Conservation (phyloP, 1,140 invertebrate species). For the Phymastichus coffea region DNA sequence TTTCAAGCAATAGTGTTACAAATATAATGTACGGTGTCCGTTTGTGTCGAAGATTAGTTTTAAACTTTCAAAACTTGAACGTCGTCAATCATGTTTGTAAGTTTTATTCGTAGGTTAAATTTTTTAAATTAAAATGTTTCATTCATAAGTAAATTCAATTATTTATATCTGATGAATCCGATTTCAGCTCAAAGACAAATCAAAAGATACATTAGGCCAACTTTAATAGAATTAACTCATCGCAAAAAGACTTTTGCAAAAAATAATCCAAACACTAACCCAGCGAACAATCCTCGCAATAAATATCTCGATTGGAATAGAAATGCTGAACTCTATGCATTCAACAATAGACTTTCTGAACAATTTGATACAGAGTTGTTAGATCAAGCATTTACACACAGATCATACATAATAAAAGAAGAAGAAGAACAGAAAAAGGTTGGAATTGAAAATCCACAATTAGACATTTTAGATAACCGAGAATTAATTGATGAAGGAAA, state of each 20-base stretch:
- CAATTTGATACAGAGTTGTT: conserved; percentile 72
- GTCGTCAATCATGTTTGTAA: conserved; percentile 28
- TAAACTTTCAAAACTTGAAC: neutral
- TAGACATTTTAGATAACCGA: conserved; percentile 68
- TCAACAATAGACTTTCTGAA: conserved; percentile 83
- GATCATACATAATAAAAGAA: conserved; percentile 76
- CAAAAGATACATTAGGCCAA: conserved; percentile 61
- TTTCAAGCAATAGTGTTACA: neutral
- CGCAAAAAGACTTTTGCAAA: conserved; percentile 45
- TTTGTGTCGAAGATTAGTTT: conserved; percentile 11
- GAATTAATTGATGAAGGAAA: conserved; percentile 69
- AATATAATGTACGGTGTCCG: conserved; percentile 31
- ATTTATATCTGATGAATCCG: neutral
- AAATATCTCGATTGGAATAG: conserved; percentile 84
- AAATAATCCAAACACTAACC: conserved; percentile 12
- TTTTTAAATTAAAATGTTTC: neutral
- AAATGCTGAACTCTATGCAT: conserved; percentile 83
- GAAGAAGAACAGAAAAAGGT: conserved; percentile 65
- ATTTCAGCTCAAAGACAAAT: conserved; percentile 43
- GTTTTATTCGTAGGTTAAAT: neutral
- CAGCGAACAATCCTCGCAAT: conserved; percentile 53
- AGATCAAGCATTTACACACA: conserved; percentile 75
- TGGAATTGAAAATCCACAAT: conserved; percentile 62
- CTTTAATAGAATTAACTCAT: conserved; percentile 50
- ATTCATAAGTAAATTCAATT: conserved; percentile 2